These are phyloP conservation scores for Brevipalpus yothersi DNA, from an alignment of 1,140 invertebrate genomes.

Conservation along the genomic window DNA sequence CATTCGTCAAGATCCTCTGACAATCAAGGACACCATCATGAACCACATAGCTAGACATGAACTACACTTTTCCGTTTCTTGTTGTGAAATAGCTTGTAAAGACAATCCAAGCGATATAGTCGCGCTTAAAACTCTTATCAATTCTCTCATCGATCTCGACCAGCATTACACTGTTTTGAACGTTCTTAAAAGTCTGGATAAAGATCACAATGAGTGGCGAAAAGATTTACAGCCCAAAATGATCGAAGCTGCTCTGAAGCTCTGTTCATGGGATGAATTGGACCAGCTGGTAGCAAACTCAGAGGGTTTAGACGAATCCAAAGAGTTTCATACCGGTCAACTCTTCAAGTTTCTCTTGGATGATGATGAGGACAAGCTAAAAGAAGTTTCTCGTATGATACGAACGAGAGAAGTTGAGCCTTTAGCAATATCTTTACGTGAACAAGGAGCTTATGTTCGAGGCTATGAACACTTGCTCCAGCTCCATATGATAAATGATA, in stretches of 20 bases:
- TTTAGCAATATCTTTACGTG: conserved; percentile 31
- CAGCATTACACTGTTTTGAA: conserved; percentile 24
- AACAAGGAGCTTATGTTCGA: conserved; percentile 46
- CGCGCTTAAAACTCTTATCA: conserved; percentile 23
- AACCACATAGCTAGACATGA: conserved; percentile 26
- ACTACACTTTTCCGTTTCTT: conserved; percentile 27
- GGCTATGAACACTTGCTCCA: conserved; percentile 55
- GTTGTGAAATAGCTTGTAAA: conserved; percentile 25
- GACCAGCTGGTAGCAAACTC: conserved; percentile 18
- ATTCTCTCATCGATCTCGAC: conserved; percentile 26
- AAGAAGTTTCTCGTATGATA: conserved; percentile 15
- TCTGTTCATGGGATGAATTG: conserved; percentile 51
- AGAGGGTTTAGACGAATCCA: neutral
- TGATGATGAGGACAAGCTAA: conserved; percentile 13
- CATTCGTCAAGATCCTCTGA: conserved; percentile 20
- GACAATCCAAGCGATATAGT: conserved; percentile 18
- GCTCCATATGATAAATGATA: conserved; percentile 16
- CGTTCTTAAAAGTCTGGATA: conserved; percentile 4
- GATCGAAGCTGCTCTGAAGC: conserved; percentile 63
- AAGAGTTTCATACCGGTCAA: neutral
- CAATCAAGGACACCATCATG: conserved; percentile 25
- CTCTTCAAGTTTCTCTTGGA: neutral
- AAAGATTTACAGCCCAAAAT: conserved; percentile 22
- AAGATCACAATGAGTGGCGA: conserved; percentile 17
- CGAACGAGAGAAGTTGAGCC: conserved; percentile 29